These are phyloP conservation scores for Rhizomys pruinosus DNA, from an alignment of 2,113 vertebrate species.

Conservation along the genomic window DNA sequence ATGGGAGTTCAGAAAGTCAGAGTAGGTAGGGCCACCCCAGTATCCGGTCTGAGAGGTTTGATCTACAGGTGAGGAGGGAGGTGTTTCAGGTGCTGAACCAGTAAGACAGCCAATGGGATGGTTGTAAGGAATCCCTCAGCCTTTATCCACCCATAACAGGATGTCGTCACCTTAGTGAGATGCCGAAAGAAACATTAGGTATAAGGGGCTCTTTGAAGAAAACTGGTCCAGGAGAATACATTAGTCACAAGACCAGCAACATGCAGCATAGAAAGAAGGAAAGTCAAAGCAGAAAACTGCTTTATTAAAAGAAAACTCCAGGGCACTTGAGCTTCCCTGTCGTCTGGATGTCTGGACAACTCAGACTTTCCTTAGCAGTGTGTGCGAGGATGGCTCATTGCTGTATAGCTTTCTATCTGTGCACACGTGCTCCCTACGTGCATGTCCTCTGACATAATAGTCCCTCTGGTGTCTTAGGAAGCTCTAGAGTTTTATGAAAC, in stretches of 20 bases:
- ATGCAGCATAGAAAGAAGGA: not conserved
- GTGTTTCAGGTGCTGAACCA: not conserved
- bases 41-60: accelerated
- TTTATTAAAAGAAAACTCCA: not conserved
- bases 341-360: too few relatives aligned
- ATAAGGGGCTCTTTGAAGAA: slow-evolving; percentile 12
- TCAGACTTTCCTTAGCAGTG: accelerated
- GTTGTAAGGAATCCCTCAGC: too few relatives aligned
- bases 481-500: not conserved
- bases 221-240: not conserved
- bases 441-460: not conserved
- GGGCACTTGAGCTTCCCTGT: accelerated
- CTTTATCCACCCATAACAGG: accelerated
- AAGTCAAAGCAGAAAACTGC: not conserved
- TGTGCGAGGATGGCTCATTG: not conserved
- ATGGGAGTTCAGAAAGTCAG: accelerated
- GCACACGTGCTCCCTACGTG: not conserved
- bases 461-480: accelerated
- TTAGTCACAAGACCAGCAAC: not conserved
- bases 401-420: accelerated
- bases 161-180: slow-evolving; percentile 18
- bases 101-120: accelerated
- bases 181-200: slow-evolving; percentile 32
- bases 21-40: accelerated
- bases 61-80: not conserved